These are phyloP conservation scores for Corythornis vintsioides DNA, from an alignment of 2,113 vertebrate genomes.

Conservation along the genomic window DNA sequence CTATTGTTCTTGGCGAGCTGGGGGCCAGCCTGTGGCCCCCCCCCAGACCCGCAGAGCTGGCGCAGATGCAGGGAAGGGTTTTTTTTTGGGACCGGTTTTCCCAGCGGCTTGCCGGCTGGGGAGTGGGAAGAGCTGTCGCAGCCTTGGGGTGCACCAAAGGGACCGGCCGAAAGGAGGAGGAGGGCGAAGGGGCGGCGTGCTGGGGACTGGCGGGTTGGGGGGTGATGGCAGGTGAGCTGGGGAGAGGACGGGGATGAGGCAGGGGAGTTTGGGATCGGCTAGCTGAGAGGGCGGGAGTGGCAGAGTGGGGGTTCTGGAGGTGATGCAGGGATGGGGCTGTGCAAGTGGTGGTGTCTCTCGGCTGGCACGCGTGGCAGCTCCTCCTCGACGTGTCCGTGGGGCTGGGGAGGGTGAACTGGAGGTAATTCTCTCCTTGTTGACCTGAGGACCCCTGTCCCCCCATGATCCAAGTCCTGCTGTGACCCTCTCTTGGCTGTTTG, in stretches of 20 bases:
- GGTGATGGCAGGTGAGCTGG: background rate
- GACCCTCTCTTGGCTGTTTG: background rate
- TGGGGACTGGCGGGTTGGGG: background rate
- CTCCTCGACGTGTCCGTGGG: fast-evolving
- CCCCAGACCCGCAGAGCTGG: slow-evolving; percentile 28
- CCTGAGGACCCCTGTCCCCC: background rate
- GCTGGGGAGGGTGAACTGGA: fast-evolving
- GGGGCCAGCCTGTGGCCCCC: slow-evolving; percentile 25
- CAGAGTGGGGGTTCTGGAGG: background rate
- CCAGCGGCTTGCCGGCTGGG: background rate
- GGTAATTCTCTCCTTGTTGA: background rate
- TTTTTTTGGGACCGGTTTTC: slow-evolving; percentile 30
- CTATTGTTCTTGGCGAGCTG: slow-evolving; percentile 54
- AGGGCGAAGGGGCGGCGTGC: background rate
- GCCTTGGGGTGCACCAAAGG: background rate
- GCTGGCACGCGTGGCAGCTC: background rate
- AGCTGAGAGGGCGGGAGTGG: background rate
- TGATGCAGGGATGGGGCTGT: background rate
- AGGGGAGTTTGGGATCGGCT: background rate
- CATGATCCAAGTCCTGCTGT: fast-evolving
- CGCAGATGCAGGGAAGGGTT: background rate
- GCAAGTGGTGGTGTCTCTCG: background rate
- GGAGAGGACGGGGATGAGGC: background rate
- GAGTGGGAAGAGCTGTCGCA: background rate
- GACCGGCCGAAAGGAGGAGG: fast-evolving